Evolutionary conservation across 2,113 vertebrate species (phyloP).

Genomic region (Camelus dromedarius): DNA sequence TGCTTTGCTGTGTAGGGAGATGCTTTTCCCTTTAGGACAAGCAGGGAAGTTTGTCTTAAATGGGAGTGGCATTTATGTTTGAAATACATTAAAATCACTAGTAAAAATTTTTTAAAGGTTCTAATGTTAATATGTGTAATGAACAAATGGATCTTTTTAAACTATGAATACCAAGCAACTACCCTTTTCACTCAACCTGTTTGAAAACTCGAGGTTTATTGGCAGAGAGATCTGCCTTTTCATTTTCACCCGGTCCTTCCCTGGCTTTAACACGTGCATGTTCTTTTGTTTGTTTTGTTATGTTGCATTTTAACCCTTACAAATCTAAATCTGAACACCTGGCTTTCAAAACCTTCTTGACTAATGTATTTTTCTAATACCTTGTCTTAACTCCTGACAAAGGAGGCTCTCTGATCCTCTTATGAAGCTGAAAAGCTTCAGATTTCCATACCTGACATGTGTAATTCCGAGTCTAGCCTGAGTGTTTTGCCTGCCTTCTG

Average conservation of each 20-base stretch:
- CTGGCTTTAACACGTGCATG: neutral
- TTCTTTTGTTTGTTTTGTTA: neutral
- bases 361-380: neutral
- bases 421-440: neutral
- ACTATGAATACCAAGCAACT: neutral
- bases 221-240: neutral
- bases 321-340: neutral
- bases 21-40: constrained; percentile 61
- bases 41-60: constrained; percentile 37
- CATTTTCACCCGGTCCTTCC: neutral
- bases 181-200: neutral
- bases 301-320: neutral
- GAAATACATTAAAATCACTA: neutral
- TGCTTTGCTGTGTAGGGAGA: constrained; percentile 56
- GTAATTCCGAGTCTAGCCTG: neutral
- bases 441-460: neutral
- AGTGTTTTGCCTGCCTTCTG: neutral
- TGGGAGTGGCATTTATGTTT: neutral
- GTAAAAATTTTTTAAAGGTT: neutral
- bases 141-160: neutral
- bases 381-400: neutral
- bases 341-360: neutral
- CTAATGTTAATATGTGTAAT: neutral
- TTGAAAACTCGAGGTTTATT: neutral
- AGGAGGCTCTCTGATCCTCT: neutral